Percentiles rank a stretch among this genome's conserved stretches.
phyloP scores from a whole-genome alignment of 2,888 invertebrate species.

The Amphiduros pacificus region DNA sequence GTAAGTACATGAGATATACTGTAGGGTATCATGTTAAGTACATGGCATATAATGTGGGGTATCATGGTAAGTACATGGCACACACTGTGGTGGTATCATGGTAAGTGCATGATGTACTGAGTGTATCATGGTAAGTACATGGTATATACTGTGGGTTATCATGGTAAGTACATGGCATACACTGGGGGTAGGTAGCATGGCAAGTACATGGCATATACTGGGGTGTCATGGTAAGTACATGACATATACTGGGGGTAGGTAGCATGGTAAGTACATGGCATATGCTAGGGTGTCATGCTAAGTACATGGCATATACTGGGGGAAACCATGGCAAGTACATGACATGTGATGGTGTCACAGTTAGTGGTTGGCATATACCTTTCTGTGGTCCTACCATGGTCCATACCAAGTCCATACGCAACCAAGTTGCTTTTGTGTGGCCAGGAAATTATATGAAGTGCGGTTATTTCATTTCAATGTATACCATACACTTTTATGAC shows the following conservation, averaged over 20 bases:
- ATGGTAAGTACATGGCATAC: background rate
- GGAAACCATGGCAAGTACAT: constrained; percentile 67
- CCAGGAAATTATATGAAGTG: no score
- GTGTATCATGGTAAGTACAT: no score
- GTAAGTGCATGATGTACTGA: constrained; percentile 62
- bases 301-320: background rate
- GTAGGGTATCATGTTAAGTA: no score
- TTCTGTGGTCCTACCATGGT: no score
- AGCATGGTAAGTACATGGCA: no score
- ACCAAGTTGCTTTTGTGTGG: no score
- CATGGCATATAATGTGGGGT: background rate
- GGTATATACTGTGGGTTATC: background rate
- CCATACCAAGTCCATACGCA: no score
- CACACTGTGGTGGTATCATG: constrained; percentile 59
- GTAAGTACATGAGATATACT: constrained; percentile 62
- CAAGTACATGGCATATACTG: background rate
- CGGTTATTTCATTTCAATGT: no score
- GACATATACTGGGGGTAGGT: constrained; percentile 53
- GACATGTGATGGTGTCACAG: background rate
- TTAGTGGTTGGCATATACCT: background rate
- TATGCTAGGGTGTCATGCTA: background rate
- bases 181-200: background rate
- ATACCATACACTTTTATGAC: no score
- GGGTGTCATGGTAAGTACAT: background rate
- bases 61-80: background rate